Evolutionary conservation across 2,888 invertebrate species (phyloP).

Genomic region (Incurvaria masculella): DNA sequence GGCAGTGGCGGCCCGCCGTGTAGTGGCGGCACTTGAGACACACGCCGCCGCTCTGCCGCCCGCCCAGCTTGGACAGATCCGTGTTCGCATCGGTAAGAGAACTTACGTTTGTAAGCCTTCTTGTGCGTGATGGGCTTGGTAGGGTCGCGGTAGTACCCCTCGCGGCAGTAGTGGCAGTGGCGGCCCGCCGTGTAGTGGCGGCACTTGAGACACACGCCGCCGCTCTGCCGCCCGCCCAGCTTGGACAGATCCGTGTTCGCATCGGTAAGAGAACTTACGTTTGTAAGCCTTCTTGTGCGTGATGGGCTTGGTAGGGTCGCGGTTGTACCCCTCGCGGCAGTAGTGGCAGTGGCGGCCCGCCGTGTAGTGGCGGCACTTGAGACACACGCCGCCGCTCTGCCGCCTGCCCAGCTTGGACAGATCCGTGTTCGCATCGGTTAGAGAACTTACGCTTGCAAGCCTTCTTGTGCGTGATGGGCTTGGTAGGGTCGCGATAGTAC

Average conservation of each 20-base stretch:
- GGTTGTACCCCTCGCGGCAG: too few species aligned
- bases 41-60: constrained; percentile 91
- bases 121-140: constrained; percentile 89
- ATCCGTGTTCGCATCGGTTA: too few species aligned
- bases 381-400: too few species aligned
- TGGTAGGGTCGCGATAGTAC: constrained; percentile 89
- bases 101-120: constrained; percentile 96
- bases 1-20: constrained; percentile 97
- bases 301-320: too few species aligned
- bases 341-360: too few species aligned
- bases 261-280: too few species aligned
- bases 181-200: constrained; percentile 97
- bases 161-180: constrained; percentile 97
- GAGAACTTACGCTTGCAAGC: constrained; percentile 97
- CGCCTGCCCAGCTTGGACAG: too few species aligned
- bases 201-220: constrained; percentile 95
- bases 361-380: too few species aligned
- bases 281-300: too few species aligned
- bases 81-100: constrained; percentile 59
- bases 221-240: constrained; percentile 89
- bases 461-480: constrained; percentile 90
- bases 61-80: constrained; percentile 95
- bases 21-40: constrained; percentile 96
- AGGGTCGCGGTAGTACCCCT: constrained; percentile 94
- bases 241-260: constrained; percentile 98